phyloP scores from a whole-genome alignment of 2,113 vertebrate genomes.

The Telmatochromis brichardi region DNA sequence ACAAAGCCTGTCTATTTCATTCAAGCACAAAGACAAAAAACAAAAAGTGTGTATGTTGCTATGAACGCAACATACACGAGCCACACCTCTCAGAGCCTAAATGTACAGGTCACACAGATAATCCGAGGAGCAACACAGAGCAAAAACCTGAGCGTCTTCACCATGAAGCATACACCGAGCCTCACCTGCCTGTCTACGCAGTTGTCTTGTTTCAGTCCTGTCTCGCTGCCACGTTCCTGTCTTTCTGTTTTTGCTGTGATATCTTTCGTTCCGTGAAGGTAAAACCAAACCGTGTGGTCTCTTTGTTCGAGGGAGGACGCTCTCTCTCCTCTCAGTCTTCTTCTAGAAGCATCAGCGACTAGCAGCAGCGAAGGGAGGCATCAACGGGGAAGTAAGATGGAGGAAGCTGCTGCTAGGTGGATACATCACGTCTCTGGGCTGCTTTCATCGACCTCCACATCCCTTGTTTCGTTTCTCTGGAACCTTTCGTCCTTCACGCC shows the following conservation, averaged over 20 bases:
- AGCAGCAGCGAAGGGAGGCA: not conserved
- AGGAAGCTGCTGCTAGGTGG: conserved; percentile 50
- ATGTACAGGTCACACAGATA: not conserved
- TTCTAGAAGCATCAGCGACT: not conserved
- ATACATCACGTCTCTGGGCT: conserved; percentile 40
- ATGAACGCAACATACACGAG: not conserved
- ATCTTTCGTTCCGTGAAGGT: not conserved
- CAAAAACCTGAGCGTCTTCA: not conserved
- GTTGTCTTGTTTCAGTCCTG: not conserved
- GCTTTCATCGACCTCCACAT: not conserved
- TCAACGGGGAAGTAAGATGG: conserved; percentile 66
- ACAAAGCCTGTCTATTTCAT: not conserved
- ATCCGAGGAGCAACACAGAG: not conserved
- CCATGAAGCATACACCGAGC: not conserved
- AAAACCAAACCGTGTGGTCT: not conserved
- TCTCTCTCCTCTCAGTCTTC: not conserved
- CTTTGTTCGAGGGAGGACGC: conserved; percentile 4
- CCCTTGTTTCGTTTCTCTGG: not conserved
- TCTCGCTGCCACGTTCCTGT: not conserved
- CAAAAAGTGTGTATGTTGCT: not conserved
- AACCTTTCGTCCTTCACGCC: conserved; percentile 26
- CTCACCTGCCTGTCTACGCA: conserved; percentile 38
- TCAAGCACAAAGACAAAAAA: not conserved
- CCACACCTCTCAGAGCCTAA: not conserved
- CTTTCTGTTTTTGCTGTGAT: not conserved